Conservation (phyloP, 2,797 vertebrate species). For the Phyllotis vaccarum region DNA sequence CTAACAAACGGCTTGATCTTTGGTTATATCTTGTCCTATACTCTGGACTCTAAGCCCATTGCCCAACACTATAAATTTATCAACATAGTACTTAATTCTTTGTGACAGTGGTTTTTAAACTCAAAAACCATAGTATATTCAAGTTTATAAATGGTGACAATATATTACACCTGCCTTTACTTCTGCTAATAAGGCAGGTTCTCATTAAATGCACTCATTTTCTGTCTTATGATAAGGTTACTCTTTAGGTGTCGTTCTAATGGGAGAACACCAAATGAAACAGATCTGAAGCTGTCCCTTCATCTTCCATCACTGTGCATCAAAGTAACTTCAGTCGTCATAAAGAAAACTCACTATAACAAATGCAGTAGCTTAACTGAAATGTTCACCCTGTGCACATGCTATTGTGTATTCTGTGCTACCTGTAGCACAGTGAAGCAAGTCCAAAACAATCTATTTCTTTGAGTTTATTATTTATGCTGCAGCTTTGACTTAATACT, state of each 20-base stretch:
- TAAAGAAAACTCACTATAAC: not conserved
- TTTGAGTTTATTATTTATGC: not conserved
- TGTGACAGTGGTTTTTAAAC: slow-evolving; percentile 16
- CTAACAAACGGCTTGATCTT: not conserved
- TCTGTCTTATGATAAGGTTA: slow-evolving; percentile 26
- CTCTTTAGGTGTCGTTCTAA: slow-evolving; percentile 13
- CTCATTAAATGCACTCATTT: slow-evolving; percentile 50
- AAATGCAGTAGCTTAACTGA: slow-evolving; percentile 12
- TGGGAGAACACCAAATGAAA: slow-evolving; percentile 40
- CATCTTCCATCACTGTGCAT: not conserved
- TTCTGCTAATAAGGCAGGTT: slow-evolving; percentile 16
- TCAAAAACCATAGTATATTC: not conserved
- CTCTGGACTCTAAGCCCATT: not conserved
- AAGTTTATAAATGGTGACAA: not conserved
- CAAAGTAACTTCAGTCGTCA: not conserved
- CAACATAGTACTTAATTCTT: not conserved
- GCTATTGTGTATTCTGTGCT: not conserved
- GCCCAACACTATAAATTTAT: not conserved
- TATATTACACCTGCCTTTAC: not conserved
- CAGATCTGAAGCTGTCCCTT: not conserved
- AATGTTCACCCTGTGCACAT: not conserved
- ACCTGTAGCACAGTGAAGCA: slow-evolving; percentile 1
- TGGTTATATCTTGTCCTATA: not conserved
- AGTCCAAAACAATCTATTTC: not conserved
- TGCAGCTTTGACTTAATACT: not conserved